These are phyloP conservation scores for Pammene fasciana DNA, from an alignment of 2,888 invertebrate genomes.

Conservation along the genomic window DNA sequence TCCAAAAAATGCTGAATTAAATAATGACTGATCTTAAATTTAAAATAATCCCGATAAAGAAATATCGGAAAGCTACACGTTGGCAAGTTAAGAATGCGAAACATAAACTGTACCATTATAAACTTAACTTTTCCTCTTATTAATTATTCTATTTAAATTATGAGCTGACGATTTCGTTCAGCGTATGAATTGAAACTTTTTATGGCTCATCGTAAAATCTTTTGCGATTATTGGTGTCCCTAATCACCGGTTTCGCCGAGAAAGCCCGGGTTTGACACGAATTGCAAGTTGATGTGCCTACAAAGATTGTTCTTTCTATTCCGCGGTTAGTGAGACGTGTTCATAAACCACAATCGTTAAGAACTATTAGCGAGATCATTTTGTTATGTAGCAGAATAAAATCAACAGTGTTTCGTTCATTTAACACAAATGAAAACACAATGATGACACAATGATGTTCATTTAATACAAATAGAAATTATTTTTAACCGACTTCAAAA, in stretches of 20 bases:
- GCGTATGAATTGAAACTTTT: not conserved
- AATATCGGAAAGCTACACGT: too few relatives aligned
- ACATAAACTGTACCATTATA: too few relatives aligned
- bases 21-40: too few relatives aligned
- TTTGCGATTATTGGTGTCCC: slow-evolving; percentile 15
- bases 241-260: slow-evolving; percentile 34
- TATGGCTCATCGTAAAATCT: slow-evolving; percentile 9
- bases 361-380: not conserved
- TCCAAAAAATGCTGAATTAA: too few relatives aligned
- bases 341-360: slow-evolving; percentile 24
- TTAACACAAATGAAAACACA: too few relatives aligned
- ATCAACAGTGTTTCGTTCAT: not conserved
- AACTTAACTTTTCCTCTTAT: too few relatives aligned
- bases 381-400: slow-evolving; percentile 4
- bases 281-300: slow-evolving; percentile 25
- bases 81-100: too few relatives aligned
- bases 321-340: slow-evolving; percentile 28
- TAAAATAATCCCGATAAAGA: too few relatives aligned
- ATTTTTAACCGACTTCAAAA: too few relatives aligned
- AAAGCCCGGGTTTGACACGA: slow-evolving; percentile 31
- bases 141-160: too few relatives aligned
- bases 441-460: too few relatives aligned
- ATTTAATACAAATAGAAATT: too few relatives aligned
- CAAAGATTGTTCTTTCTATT: slow-evolving; percentile 32
- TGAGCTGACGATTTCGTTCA: not conserved